Evolutionary conservation across 35 echinoderm and acorn worm species (phyloP), one percentile per base, ranked within the genome.

Genomic region (Diadema setosum): DNA sequence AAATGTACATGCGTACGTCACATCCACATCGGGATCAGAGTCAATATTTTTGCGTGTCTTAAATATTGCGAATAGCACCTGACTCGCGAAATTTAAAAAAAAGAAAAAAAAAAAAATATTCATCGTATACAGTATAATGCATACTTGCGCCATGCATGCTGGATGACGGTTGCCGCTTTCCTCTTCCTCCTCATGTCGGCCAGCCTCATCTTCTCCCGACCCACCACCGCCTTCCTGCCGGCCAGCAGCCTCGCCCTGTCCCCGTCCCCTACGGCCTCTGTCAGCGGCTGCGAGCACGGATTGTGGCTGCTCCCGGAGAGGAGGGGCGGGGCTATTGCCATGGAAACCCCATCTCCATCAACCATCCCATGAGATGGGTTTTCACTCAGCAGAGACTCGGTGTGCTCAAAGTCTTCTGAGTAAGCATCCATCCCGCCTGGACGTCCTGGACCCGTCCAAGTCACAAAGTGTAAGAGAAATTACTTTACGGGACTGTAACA

Each of bases 61-160:
- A n/a, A n/a, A n/a, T n/a, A n/a, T n/a, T n/a, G n/a, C n/a, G n/a
- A n/a, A n/a, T n/a, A n/a, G n/a, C n/a, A n/a, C n/a, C n/a, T n/a
- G n/a, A n/a, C n/a, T n/a, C n/a, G n/a, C n/a, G n/a, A n/a, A n/a
- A n/a, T n/a, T n/a, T n/a, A n/a, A n/a, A n/a, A n/a, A n/a, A n/a
- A n/a, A n/a, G n/a, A n/a, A n/a, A n/a, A n/a, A n/a, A n/a, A n/a
- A n/a, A n/a, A n/a, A n/a, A n/a, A n/a, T n/a, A n/a, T n/a, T n/a
- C n/a, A n/a, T n/a, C n/a, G n/a, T 52, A 52, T 52, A n/a, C 48
- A 27, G 46, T 45, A 80, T 12, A 23, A 41, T 37, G 48, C 91
- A 80, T 83, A 94, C 91, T 55, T 94, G 73, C 80, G 88, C 91
- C 91, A 94, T 16, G 49, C 25, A 16, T 60, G 84, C 65, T 94